Percentiles rank a stretch among this genome's conserved stretches.
These are phyloP conservation scores for Orius insidiosus DNA, from an alignment of 1,140 invertebrate species.

Conservation along the genomic window DNA sequence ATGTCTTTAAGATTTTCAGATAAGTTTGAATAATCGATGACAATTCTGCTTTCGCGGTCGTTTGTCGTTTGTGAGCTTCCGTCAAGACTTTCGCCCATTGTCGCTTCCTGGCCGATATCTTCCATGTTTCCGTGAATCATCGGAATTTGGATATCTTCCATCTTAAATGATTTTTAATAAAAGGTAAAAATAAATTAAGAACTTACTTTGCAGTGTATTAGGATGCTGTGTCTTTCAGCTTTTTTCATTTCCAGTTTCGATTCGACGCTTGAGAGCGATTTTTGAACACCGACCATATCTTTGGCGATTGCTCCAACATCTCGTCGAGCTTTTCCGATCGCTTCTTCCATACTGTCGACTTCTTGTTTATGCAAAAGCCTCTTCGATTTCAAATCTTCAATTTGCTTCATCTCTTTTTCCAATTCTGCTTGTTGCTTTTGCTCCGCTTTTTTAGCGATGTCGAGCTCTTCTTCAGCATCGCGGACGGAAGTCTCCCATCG, in stretches of 20 bases:
- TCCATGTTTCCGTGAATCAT: constrained; percentile 80
- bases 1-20: constrained; percentile 70
- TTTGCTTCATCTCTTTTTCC: constrained; percentile 73
- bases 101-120: constrained; percentile 50
- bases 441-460: constrained; percentile 73
- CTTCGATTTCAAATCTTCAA: constrained; percentile 64
- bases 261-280: constrained; percentile 68
- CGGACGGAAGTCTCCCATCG: constrained; percentile 86
- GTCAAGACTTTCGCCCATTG: constrained; percentile 23
- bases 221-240: constrained; percentile 77
- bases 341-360: constrained; percentile 70
- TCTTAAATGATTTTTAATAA: constrained; percentile 40
- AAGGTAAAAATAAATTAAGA: constrained; percentile 4
- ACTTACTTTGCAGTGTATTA: constrained; percentile 82
- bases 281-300: constrained; percentile 75
- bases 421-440: constrained; percentile 77
- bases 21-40: constrained; percentile 70
- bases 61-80: constrained; percentile 30
- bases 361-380: constrained; percentile 63
- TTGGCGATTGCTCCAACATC: constrained; percentile 76
- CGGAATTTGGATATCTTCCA: constrained; percentile 84
- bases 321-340: constrained; percentile 62
- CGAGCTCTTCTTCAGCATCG: constrained; percentile 83
- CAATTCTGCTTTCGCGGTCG: constrained; percentile 56
- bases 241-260: constrained; percentile 82